These are phyloP conservation scores for Corydoras sp. DNA, from an alignment of 2,113 vertebrate species.

Conservation along the genomic window DNA sequence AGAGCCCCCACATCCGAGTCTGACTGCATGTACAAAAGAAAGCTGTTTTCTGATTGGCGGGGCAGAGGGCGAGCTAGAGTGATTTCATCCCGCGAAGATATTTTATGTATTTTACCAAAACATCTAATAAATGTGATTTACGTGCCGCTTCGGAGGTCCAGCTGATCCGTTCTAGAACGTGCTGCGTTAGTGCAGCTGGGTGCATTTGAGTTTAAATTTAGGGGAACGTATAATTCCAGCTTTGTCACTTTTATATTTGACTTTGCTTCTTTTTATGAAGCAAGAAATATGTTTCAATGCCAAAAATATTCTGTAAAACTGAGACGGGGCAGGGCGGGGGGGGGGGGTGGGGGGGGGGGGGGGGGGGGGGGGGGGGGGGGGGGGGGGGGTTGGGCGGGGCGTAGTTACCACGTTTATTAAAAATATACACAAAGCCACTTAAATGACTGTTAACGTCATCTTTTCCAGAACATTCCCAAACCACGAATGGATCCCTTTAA, in stretches of 20 bases:
- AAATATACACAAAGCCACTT: too few relatives aligned
- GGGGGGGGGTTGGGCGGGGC: too few relatives aligned
- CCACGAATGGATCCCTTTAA: too few relatives aligned
- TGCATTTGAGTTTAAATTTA: not conserved
- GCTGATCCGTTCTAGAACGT: slow-evolving; percentile 22
- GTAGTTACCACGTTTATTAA: too few relatives aligned
- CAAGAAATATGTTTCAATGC: slow-evolving; percentile 4
- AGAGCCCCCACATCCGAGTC: not conserved
- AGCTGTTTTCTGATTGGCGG: slow-evolving; percentile 25
- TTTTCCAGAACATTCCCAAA: too few relatives aligned
- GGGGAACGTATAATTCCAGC: slow-evolving; percentile 1
- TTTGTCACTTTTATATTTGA: slow-evolving; percentile 10
- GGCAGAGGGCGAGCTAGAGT: slow-evolving; percentile 5
- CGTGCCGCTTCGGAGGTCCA: slow-evolving; percentile 15
- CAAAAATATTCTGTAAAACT: not conserved
- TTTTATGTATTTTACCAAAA: slow-evolving; percentile 37
- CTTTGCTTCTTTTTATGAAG: not conserved
- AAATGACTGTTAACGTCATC: too few relatives aligned
- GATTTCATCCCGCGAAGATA: slow-evolving; percentile 25
- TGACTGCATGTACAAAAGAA: not conserved
- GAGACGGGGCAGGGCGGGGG: too few relatives aligned
- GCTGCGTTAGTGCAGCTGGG: slow-evolving; percentile 6
- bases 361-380: too few relatives aligned
- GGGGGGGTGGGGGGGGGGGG: too few relatives aligned
- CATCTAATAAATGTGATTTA: slow-evolving; percentile 43